Percentiles rank a stretch among this genome's conserved stretches.
phyloP scores from a whole-genome alignment of 2,797 vertebrate genomes.

The Mallotus villosus region DNA sequence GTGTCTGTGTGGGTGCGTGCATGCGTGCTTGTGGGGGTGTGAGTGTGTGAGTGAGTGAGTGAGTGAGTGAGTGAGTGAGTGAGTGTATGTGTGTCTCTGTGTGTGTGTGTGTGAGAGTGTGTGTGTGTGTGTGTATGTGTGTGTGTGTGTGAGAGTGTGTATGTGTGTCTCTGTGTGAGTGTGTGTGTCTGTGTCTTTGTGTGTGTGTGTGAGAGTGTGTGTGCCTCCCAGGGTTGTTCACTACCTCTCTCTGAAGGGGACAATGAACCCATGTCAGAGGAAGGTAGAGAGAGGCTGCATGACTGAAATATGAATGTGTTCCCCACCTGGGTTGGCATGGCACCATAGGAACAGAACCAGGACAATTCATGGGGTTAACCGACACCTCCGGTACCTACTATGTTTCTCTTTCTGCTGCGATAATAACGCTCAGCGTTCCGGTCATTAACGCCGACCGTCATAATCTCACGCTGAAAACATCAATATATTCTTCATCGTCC shows the following conservation, averaged over 20 bases:
- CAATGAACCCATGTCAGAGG: background rate
- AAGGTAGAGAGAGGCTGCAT: constrained; percentile 58
- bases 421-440: constrained; percentile 52
- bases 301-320: constrained; percentile 89
- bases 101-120: constrained; percentile 38
- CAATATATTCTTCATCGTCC: constrained; percentile 43
- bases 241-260: background rate
- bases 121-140: constrained; percentile 37
- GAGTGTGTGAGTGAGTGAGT: no score
- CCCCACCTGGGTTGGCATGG: constrained; percentile 78
- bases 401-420: constrained; percentile 23
- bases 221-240: background rate
- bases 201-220: background rate
- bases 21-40: no score
- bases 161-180: constrained; percentile 41
- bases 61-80: no score
- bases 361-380: background rate
- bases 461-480: constrained; percentile 44
- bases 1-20: background rate
- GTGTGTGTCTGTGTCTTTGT: background rate
- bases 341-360: constrained; percentile 34
- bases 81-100: constrained; percentile 15
- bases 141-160: background rate
- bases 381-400: background rate
- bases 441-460: constrained; percentile 40